Evolutionary conservation across 2,888 invertebrate species (phyloP).

Genomic region (Theristus sp.): DNA sequence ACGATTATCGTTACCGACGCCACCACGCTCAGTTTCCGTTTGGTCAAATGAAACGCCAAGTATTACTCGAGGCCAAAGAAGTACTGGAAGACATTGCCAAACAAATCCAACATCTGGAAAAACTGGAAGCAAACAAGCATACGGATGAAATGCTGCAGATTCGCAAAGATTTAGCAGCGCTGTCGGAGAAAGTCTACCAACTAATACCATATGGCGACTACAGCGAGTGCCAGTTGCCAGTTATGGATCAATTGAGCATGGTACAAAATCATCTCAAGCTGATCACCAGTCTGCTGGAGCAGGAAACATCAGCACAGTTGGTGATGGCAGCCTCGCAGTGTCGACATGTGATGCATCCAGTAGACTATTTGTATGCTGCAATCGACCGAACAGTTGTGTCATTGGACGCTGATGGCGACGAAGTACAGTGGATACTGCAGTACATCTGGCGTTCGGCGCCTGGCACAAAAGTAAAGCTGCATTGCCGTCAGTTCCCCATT

Average conservation of each 20-base stretch:
- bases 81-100: conserved; percentile 30
- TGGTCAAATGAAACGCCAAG: conserved; percentile 30
- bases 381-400: conserved; percentile 28
- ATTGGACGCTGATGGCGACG: conserved; percentile 30
- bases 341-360: too few relatives aligned
- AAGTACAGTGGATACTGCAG: conserved; percentile 36
- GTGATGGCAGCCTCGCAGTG: conserved; percentile 9
- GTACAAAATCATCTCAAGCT: neutral
- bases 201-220: conserved; percentile 33
- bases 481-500: too few relatives aligned
- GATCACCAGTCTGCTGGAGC: conserved; percentile 18
- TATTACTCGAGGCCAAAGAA: conserved; percentile 29
- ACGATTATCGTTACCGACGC: too few relatives aligned
- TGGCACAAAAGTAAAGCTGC: too few relatives aligned
- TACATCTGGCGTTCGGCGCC: too few relatives aligned
- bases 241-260: conserved; percentile 14
- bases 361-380: conserved; percentile 30
- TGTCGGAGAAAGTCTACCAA: conserved; percentile 37
- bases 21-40: conserved; percentile 30
- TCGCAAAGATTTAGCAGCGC: conserved; percentile 13
- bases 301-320: conserved; percentile 9
- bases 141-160: conserved; percentile 8
- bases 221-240: conserved; percentile 27
- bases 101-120: neutral
- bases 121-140: neutral